A percentile compares a stretch with the other conserved stretches of the same genome.
phyloP scores from a whole-genome alignment of 2,113 vertebrate species.

The Spea bombifrons region DNA sequence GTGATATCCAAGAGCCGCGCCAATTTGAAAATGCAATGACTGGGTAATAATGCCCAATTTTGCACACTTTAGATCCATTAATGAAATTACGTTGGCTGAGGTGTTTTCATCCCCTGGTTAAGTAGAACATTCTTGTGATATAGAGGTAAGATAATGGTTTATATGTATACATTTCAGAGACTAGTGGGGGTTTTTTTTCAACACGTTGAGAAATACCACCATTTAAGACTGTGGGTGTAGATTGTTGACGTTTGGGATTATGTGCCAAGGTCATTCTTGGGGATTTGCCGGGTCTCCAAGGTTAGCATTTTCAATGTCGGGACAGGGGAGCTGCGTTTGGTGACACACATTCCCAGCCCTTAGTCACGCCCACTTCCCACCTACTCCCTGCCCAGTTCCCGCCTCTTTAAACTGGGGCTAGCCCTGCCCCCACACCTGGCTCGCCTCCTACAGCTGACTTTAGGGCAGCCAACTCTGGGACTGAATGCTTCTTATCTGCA shows the following conservation, averaged over 20 bases:
- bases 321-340: no score
- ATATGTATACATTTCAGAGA: slow-evolving; percentile 78
- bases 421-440: no score
- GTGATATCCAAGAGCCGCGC: slow-evolving; percentile 66
- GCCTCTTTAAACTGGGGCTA: no score
- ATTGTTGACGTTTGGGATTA: slow-evolving; percentile 19
- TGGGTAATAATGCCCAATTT: slow-evolving; percentile 89
- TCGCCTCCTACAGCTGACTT: no score
- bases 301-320: no score
- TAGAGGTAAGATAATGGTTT: slow-evolving; percentile 80
- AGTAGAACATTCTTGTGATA: slow-evolving; percentile 76
- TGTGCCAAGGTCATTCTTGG: background rate
- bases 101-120: slow-evolving; percentile 84
- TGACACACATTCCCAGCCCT: no score
- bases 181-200: slow-evolving; percentile 66
- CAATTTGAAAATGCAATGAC: slow-evolving; percentile 76
- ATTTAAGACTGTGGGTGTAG: slow-evolving; percentile 14
- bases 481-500: no score
- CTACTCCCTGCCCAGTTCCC: no score
- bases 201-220: slow-evolving; percentile 60
- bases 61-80: slow-evolving; percentile 89
- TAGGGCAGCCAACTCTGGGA: no score
- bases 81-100: slow-evolving; percentile 87
- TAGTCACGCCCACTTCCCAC: no score
- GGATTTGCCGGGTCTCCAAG: no score